phyloP scores from a whole-genome alignment of 2,888 invertebrate genomes.

The Aquatica leii region DNA sequence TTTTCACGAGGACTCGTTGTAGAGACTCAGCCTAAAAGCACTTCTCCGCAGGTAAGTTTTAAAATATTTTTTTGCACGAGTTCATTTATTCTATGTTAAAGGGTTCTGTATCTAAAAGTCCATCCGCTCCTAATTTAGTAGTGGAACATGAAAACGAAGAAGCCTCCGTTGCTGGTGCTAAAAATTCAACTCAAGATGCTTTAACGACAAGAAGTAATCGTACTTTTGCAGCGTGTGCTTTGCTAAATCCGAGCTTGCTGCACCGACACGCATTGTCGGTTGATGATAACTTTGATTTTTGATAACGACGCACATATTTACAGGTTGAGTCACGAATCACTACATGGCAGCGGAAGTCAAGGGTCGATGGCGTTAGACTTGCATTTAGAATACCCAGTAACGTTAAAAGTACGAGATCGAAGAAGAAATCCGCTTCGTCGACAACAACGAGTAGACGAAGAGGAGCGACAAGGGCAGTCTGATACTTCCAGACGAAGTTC shows the following conservation, averaged over 20 bases:
- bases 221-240: slow-evolving; percentile 61
- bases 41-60: slow-evolving; percentile 49
- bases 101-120: slow-evolving; percentile 62
- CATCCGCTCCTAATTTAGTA: slow-evolving; percentile 68
- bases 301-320: too few relatives aligned
- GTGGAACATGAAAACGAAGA: slow-evolving; percentile 55
- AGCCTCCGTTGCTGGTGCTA: slow-evolving; percentile 42
- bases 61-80: too few relatives aligned
- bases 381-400: slow-evolving; percentile 72
- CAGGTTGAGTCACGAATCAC: slow-evolving; percentile 62
- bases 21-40: slow-evolving; percentile 49
- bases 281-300: slow-evolving; percentile 74
- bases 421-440: slow-evolving; percentile 78
- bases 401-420: slow-evolving; percentile 64
- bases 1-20: slow-evolving; percentile 62
- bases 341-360: slow-evolving; percentile 69
- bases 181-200: slow-evolving; percentile 36
- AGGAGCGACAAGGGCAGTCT: slow-evolving; percentile 61
- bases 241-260: slow-evolving; percentile 71
- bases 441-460: slow-evolving; percentile 79
- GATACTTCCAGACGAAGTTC: slow-evolving; percentile 51
- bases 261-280: slow-evolving; percentile 85
- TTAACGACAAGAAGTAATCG: slow-evolving; percentile 19
- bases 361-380: slow-evolving; percentile 81
- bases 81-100: too few relatives aligned